Evolutionary conservation across 2,113 vertebrate species (phyloP).

Genomic region (Boleophthalmus pectinirostris): DNA sequence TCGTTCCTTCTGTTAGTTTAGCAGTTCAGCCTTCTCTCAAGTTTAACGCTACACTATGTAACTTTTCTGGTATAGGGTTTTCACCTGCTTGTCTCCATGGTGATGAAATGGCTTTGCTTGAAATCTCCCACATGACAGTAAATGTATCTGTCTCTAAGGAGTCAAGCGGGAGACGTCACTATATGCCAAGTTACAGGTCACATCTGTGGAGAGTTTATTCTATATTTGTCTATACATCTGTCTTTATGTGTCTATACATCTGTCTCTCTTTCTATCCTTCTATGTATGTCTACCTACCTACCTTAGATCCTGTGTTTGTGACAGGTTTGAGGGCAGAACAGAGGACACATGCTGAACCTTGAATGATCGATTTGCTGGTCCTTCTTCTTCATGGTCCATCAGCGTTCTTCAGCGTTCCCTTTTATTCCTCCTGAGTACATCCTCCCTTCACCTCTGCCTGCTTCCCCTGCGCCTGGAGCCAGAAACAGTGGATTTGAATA

Average conservation of each 20-base stretch:
- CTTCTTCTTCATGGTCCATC: slow-evolving; percentile 8
- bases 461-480: neutral
- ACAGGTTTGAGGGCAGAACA: slow-evolving; percentile 7
- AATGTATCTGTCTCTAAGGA: no score
- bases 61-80: neutral
- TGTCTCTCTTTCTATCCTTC: no score
- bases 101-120: no score
- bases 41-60: neutral
- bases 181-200: no score
- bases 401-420: slow-evolving; percentile 19
- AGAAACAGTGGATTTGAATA: neutral
- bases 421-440: slow-evolving; percentile 11
- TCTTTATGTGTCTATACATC: no score
- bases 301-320: neutral
- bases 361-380: slow-evolving; percentile 27
- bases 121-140: no score
- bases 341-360: slow-evolving; percentile 20
- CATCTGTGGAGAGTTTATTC: no score
- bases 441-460: neutral
- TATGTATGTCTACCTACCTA: no score
- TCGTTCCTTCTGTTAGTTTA: neutral
- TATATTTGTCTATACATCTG: no score
- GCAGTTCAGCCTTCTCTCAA: no score
- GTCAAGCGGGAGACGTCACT: no score
- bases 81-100: no score